These are phyloP conservation scores for Nemopilema nomurai DNA, from an alignment of 30 jellyfish, hydroid and myxozoan genomes.

Conservation along the genomic window DNA sequence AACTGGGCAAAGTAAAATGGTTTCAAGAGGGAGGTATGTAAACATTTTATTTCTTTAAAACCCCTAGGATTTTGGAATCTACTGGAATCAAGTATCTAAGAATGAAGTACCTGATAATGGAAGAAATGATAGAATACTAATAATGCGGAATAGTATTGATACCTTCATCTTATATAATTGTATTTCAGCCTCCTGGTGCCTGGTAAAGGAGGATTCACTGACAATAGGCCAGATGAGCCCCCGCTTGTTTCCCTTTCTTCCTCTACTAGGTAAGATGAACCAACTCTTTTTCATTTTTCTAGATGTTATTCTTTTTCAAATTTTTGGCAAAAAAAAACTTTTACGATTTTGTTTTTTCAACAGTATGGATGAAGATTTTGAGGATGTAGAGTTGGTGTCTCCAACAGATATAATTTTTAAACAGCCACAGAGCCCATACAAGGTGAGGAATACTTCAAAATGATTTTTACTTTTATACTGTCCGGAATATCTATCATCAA, in stretches of 20 bases:
- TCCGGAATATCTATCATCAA: background rate
- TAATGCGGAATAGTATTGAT: too few species aligned
- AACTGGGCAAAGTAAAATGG: conserved; percentile 36
- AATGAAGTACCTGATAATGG: too few species aligned
- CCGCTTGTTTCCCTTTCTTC: conserved; percentile 43
- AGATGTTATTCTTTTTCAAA: background rate
- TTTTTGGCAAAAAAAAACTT: background rate
- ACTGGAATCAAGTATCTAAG: too few species aligned
- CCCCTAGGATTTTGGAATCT: background rate
- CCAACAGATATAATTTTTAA: conserved; percentile 62
- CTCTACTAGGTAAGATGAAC: conserved; percentile 6
- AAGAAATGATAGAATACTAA: too few species aligned
- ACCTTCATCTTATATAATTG: too few species aligned
- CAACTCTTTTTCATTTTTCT: background rate
- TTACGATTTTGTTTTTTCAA: too few species aligned
- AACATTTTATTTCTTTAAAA: background rate
- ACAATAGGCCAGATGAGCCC: conserved; percentile 46
- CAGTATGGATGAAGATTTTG: conserved; percentile 61
- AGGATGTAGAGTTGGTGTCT: conserved; percentile 53
- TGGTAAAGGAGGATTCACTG: conserved; percentile 65
- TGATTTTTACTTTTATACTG: background rate
- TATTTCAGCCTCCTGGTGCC: conserved; percentile 47
- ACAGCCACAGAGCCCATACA: conserved; percentile 67
- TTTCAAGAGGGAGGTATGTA: conserved; percentile 47
- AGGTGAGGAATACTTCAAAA: conserved; percentile 2